Base-by-base conservation (phyloP, 2,888 invertebrate genomes). In the Nomada fabriciana region DNA sequence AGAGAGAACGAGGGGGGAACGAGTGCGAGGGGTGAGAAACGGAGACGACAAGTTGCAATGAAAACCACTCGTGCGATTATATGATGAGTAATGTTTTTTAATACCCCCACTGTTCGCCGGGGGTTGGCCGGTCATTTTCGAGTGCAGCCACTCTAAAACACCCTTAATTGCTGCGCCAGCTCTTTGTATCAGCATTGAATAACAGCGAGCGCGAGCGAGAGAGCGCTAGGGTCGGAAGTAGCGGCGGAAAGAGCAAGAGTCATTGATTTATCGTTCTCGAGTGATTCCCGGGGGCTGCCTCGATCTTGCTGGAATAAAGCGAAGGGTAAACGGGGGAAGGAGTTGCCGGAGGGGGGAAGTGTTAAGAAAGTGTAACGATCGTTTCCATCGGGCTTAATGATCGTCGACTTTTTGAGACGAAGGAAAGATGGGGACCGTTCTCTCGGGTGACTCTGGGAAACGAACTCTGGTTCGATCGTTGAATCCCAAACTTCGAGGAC, bases 1-100 rank as follows among this genome's bases (percentile, higher is more conserved):
- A 23, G 57, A 15, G 73, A 57, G 52, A 71, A 52, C 64, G 25
- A 57, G 74, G 47, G 18, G 63, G 52, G 76, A 75, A 84, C 67
- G 69, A 68, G 61, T 76, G 36, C 53, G 55, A 36, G 18, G 36
- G 47, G 20, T 1, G 67, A 68, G 15, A 50, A 47, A 65, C 60
- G 61, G 69, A 59, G 79, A 79, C 73, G 71, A 73, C 75, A 74
- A 83, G 80, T 76, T 79, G 76, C 82, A 79, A 79, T 81, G 79
- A 82, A 79, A 77, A 83, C 84, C 79, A 83, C 87, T 84, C 80
- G 86, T 65, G 89, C 92, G 93, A 93, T 94, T 94, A 94, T 94
- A 82, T 93, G 94, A 94, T 94, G 94, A 94, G 93, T 94, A 94
- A 94, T 94, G 94, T 92, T 94, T 94, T 94, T 93, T 94, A 93